Conservation (phyloP, 2,888 invertebrate genomes). For the Eilema caniola region DNA sequence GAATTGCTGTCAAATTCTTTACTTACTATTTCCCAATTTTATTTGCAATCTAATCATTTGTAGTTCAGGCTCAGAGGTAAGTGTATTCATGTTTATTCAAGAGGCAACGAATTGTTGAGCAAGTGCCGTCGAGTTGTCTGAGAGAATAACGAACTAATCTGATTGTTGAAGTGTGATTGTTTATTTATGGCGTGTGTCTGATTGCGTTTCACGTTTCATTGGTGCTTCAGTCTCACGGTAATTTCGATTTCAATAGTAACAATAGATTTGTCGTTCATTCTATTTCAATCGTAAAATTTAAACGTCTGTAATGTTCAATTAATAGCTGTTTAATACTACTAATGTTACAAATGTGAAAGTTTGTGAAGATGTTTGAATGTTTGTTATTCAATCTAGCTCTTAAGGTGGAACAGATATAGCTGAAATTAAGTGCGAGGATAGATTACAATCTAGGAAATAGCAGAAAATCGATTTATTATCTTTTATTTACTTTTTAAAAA, state of each 20-base stretch:
- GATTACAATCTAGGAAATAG: too few relatives aligned
- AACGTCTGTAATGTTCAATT: too few relatives aligned
- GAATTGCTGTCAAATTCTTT: not conserved
- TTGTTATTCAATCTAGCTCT: too few relatives aligned
- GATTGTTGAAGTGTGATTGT: constrained; percentile 4
- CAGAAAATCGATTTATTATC: too few relatives aligned
- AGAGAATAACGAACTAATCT: constrained; percentile 2
- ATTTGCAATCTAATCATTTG: not conserved
- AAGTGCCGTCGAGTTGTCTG: not conserved
- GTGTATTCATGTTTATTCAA: constrained; percentile 4
- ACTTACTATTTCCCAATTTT: not conserved
- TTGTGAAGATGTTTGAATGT: too few relatives aligned
- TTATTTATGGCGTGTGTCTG: not conserved
- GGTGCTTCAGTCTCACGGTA: not conserved
- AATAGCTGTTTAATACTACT: too few relatives aligned
- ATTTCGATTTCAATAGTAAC: not conserved
- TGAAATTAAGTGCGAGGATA: too few relatives aligned
- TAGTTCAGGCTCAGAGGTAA: not conserved
- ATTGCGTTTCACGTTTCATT: not conserved
- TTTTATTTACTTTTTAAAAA: too few relatives aligned
- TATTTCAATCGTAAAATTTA: not conserved
- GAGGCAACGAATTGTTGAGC: not conserved
- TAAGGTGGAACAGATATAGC: too few relatives aligned
- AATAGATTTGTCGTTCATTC: not conserved
- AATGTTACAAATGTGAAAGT: too few relatives aligned